phyloP scores from a whole-genome alignment of 2,113 vertebrate species.

The Pseudois nayaur region DNA sequence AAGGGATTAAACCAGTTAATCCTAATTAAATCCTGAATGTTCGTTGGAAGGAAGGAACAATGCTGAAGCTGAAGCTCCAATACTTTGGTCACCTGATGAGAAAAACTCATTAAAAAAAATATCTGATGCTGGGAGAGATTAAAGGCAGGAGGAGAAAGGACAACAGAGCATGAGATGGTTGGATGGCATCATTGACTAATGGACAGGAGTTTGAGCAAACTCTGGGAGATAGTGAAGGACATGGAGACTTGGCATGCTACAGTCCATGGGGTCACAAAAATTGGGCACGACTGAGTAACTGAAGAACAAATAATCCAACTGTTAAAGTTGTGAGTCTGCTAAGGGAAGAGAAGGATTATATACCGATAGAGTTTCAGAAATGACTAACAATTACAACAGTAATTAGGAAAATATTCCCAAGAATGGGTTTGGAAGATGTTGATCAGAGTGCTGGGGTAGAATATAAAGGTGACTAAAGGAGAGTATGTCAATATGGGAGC shows the following conservation, averaged over 20 bases:
- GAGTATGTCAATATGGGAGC: neutral
- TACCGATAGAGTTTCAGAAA: neutral
- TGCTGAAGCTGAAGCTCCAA: neutral
- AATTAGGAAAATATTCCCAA: neutral
- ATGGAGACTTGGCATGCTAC: neutral
- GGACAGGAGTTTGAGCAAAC: neutral
- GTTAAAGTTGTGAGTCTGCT: neutral
- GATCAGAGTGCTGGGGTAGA: neutral
- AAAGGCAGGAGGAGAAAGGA: neutral
- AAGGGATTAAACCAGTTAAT: neutral
- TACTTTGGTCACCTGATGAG: neutral
- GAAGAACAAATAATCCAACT: neutral
- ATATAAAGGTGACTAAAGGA: neutral
- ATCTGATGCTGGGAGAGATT: neutral
- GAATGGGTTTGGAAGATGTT: neutral
- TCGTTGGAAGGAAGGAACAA: neutral
- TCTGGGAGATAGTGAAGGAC: neutral
- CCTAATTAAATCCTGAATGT: neutral
- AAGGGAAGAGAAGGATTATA: neutral
- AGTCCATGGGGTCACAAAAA: neutral
- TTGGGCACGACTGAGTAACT: neutral
- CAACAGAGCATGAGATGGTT: neutral
- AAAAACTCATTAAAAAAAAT: neutral
- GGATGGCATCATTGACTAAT: neutral
- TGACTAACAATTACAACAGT: neutral